Percentiles rank a stretch among this genome's conserved stretches.
These are phyloP conservation scores for Gonatopus flavifemur DNA, from an alignment of 1,140 invertebrate genomes.

Conservation along the genomic window DNA sequence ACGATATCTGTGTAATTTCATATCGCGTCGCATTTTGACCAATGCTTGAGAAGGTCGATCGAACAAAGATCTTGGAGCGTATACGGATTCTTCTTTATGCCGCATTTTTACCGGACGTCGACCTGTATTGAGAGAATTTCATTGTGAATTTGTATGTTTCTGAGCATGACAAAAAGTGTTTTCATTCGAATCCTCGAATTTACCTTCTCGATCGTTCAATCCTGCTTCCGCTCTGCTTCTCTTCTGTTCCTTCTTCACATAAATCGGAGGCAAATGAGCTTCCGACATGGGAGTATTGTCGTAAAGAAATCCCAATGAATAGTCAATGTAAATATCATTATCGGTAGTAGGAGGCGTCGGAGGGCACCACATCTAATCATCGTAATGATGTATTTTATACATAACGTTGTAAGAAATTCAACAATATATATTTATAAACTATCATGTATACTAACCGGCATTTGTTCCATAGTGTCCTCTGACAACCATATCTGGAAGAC, in stretches of 20 bases:
- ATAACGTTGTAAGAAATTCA: constrained; percentile 6
- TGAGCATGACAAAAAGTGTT: constrained; percentile 4
- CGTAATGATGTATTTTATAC: constrained; percentile 7
- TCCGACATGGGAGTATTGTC: constrained; percentile 82
- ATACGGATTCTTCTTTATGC: constrained; percentile 74
- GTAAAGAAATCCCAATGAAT: constrained; percentile 82
- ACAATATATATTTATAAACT: constrained; percentile 1
- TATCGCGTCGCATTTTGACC: constrained; percentile 75
- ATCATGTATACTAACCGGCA: constrained; percentile 69
- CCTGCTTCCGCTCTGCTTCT: constrained; percentile 68
- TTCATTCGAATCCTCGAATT: too few species aligned
- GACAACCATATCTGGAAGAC: constrained; percentile 73
- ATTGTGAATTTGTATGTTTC: neutral
- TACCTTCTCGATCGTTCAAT: constrained; percentile 53
- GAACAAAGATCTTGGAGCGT: constrained; percentile 83
- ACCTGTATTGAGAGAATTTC: too few species aligned
- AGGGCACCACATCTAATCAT: constrained; percentile 86
- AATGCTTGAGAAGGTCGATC: constrained; percentile 80
- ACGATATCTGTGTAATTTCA: constrained; percentile 74
- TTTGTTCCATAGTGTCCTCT: constrained; percentile 68
- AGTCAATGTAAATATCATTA: constrained; percentile 89
- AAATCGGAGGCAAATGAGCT: constrained; percentile 80
- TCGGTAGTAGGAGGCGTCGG: constrained; percentile 91
- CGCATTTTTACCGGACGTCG: constrained; percentile 64
- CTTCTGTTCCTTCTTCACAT: constrained; percentile 79